These are phyloP conservation scores for Penelope pileata DNA, from an alignment of 2,113 vertebrate species.

Conservation along the genomic window DNA sequence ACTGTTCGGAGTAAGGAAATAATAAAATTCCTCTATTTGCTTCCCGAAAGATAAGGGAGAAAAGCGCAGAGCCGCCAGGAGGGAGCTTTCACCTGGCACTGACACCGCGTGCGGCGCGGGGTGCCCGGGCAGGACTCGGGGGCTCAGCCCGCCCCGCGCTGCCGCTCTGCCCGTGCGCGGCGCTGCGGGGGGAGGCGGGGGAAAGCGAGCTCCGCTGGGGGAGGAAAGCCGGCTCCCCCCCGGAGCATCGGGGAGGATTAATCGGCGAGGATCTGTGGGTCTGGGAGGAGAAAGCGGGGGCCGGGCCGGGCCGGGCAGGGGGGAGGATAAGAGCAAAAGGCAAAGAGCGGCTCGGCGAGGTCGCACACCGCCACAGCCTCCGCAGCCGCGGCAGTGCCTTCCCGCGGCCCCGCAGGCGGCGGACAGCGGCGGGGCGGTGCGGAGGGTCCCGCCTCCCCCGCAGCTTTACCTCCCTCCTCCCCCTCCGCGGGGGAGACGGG, in stretches of 20 bases:
- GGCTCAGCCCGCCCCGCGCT: not conserved
- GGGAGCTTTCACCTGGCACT: not conserved
- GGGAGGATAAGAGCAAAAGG: conserved; percentile 38
- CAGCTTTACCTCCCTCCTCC: not conserved
- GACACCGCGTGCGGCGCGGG: fast-evolving
- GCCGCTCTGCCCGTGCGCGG: not conserved
- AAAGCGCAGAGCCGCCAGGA: not conserved
- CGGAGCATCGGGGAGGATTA: conserved; percentile 9
- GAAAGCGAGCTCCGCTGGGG: not conserved
- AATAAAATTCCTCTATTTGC: not conserved
- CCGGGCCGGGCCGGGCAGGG: conserved; percentile 14
- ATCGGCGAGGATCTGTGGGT: conserved; percentile 6
- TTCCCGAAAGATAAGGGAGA: not conserved
- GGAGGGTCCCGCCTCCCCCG: not conserved
- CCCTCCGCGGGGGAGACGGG: not conserved
- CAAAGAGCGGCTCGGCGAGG: not conserved
- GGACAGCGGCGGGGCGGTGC: not conserved
- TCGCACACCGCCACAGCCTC: not conserved
- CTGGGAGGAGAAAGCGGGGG: conserved; percentile 66
- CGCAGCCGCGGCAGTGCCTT: not conserved
- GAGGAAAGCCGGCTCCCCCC: not conserved
- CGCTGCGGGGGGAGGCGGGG: not conserved
- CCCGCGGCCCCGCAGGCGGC: not conserved
- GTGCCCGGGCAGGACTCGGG: no score
- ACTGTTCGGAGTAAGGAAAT: not conserved